Evolutionary conservation across 64 coral and sea anemone genomes (phyloP).

Genomic region (Pachyseris speciosa): DNA sequence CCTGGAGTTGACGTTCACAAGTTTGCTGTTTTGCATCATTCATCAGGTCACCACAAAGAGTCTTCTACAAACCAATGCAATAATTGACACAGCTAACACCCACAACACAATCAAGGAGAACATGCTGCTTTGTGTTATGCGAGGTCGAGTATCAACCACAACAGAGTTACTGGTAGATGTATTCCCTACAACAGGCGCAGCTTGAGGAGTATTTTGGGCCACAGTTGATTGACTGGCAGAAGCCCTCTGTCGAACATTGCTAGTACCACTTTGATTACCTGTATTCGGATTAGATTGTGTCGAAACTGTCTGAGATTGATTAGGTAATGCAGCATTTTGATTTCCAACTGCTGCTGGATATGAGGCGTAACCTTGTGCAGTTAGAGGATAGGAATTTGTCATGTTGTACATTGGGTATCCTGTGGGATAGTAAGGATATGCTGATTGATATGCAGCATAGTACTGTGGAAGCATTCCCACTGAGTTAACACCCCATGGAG

Average conservation of each 20-base stretch:
- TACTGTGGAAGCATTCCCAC: not conserved
- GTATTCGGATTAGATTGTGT: constrained; percentile 44
- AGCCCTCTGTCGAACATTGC: constrained; percentile 41
- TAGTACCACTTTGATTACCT: not conserved
- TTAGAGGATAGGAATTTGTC: not conserved
- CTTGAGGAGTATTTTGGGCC: not conserved
- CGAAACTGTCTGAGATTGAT: not conserved
- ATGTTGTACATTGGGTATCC: constrained; percentile 43
- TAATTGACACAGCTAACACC: constrained; percentile 53
- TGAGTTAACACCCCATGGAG: not conserved
- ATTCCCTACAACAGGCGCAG: not conserved
- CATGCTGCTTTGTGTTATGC: constrained; percentile 39
- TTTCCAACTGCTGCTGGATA: not conserved
- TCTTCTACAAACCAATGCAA: constrained; percentile 48
- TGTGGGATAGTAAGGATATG: constrained; percentile 34
- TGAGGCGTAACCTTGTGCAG: not conserved
- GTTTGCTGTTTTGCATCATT: not conserved
- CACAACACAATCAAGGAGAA: constrained; percentile 58
- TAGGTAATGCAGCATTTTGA: not conserved
- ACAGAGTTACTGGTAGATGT: not conserved
- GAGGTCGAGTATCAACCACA: constrained; percentile 25
- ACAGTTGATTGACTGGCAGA: not conserved
- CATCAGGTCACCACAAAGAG: constrained; percentile 43
- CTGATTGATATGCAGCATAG: constrained; percentile 17
- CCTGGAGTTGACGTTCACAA: no score